These are phyloP conservation scores for Heterodera filipjevi DNA, from an alignment of 2,888 invertebrate species.

Conservation along the genomic window DNA sequence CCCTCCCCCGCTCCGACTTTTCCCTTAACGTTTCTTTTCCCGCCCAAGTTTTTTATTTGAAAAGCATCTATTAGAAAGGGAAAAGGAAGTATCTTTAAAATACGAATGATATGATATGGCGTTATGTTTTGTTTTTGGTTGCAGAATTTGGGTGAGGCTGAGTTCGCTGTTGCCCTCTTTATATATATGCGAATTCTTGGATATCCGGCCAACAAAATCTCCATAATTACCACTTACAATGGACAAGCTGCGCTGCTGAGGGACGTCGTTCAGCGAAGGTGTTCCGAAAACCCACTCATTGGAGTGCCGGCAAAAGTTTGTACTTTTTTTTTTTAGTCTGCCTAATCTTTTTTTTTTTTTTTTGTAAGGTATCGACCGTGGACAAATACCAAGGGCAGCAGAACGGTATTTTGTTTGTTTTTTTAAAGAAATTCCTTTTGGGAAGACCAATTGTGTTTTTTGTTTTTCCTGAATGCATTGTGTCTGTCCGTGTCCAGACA, in stretches of 20 bases:
- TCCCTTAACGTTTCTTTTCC: no score
- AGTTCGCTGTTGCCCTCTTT: slow-evolving; percentile 93
- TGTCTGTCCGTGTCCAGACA: no score
- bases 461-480: no score
- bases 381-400: slow-evolving; percentile 99
- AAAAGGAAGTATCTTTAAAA: no score
- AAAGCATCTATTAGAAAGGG: no score
- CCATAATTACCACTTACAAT: slow-evolving; percentile 97
- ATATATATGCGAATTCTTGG: slow-evolving; percentile 98
- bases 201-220: slow-evolving; percentile 93
- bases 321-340: slow-evolving; percentile 7
- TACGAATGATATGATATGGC: not conserved
- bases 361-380: slow-evolving; percentile 79
- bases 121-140: slow-evolving; percentile 29
- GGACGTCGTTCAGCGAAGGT: slow-evolving; percentile 87
- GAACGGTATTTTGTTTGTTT: slow-evolving; percentile 72
- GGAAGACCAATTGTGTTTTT: no score
- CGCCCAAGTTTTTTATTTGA: no score
- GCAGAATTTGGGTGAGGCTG: slow-evolving; percentile 73
- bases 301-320: slow-evolving; percentile 84
- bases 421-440: no score
- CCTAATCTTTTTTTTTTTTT: slow-evolving; percentile 23
- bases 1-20: no score
- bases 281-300: slow-evolving; percentile 90
- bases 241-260: slow-evolving; percentile 69